Evolutionary conservation across 2,888 invertebrate species (phyloP).

Genomic region (Ectemnius continuus): DNA sequence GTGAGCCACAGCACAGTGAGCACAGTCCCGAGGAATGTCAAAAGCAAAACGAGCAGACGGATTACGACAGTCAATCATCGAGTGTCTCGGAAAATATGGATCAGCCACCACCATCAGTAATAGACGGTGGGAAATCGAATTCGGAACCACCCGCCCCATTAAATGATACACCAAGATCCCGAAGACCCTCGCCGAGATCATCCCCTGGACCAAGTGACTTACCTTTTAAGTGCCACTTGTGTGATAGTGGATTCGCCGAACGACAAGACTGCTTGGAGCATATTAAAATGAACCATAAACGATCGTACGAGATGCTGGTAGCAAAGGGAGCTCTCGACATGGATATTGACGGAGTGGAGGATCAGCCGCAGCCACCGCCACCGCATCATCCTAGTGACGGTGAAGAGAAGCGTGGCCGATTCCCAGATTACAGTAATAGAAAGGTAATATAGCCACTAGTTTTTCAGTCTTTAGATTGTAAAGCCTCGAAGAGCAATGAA

Average conservation of each 20-base stretch:
- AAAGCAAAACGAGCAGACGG: constrained; percentile 73
- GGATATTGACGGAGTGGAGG: constrained; percentile 78
- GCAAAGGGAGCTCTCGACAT: constrained; percentile 88
- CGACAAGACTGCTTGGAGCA: constrained; percentile 90
- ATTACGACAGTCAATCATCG: constrained; percentile 75
- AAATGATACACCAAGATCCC: constrained; percentile 60
- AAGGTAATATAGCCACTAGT: constrained; percentile 81
- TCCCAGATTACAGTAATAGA: constrained; percentile 91
- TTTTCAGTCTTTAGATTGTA: not conserved
- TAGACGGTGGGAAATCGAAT: constrained; percentile 69
- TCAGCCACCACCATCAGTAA: constrained; percentile 35
- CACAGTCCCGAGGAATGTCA: constrained; percentile 62
- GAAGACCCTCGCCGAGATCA: constrained; percentile 69
- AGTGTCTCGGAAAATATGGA: constrained; percentile 66
- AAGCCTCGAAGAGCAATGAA: not conserved
- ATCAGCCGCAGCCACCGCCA: constrained; percentile 79
- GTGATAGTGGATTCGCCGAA: constrained; percentile 91
- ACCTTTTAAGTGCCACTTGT: constrained; percentile 95
- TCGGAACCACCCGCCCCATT: constrained; percentile 50
- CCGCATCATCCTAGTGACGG: constrained; percentile 82
- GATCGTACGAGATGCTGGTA: constrained; percentile 90
- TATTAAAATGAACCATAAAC: constrained; percentile 85
- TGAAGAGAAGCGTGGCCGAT: constrained; percentile 86
- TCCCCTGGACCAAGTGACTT: constrained; percentile 81
- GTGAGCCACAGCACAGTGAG: constrained; percentile 66